phyloP scores from a whole-genome alignment of 2,888 invertebrate genomes.

The Dolichopus griseipennis region DNA sequence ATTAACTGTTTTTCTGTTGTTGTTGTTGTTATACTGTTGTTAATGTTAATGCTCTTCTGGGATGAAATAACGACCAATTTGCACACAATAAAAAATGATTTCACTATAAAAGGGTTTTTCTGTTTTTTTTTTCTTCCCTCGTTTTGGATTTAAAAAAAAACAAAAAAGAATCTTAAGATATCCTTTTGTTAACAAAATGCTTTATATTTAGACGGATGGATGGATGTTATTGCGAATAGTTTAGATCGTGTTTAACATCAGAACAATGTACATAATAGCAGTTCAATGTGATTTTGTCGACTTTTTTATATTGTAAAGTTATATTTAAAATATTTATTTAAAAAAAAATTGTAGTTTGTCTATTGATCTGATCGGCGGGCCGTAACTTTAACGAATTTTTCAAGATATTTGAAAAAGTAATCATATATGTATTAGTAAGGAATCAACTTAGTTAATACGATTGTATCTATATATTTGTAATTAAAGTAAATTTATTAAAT shows the following conservation, averaged over 20 bases:
- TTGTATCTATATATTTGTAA: no score
- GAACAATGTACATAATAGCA: neutral
- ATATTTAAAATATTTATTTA: no score
- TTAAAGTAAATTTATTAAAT: no score
- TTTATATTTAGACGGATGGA: neutral
- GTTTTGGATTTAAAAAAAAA: neutral
- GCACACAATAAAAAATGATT: constrained; percentile 9
- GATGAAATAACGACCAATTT: constrained; percentile 8
- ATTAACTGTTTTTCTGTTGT: neutral
- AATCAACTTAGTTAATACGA: no score
- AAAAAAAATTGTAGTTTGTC: no score
- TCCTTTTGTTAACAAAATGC: neutral
- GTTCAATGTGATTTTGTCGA: neutral
- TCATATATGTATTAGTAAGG: no score
- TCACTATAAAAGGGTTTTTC: neutral
- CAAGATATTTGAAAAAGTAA: no score
- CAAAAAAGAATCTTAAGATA: neutral
- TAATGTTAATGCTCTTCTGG: constrained; percentile 1
- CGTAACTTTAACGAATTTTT: no score
- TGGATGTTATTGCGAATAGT: neutral
- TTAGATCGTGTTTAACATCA: neutral
- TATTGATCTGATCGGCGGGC: no score
- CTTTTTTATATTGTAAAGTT: no score
- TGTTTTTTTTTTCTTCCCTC: neutral
- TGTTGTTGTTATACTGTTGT: neutral